Evolutionary conservation across 2,113 vertebrate genomes (phyloP).

Genomic region (Mirounga angustirostris): DNA sequence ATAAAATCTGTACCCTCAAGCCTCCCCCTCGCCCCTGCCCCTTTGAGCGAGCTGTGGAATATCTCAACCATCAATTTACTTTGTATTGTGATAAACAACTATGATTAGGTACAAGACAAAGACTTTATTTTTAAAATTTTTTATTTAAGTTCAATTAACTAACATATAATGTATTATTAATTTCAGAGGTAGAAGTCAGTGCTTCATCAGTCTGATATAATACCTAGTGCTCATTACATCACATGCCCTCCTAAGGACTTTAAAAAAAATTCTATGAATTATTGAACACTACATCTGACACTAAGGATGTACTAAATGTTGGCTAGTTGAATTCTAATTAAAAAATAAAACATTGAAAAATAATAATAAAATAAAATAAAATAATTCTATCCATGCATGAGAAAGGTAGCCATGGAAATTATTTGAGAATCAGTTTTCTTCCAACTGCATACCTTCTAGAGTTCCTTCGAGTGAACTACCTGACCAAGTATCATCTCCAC

Average conservation of each 20-base stretch:
- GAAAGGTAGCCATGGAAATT: neutral
- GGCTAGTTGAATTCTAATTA: neutral
- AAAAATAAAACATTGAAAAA: neutral
- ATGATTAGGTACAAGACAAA: neutral
- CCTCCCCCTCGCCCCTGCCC: neutral
- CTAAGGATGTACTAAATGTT: neutral
- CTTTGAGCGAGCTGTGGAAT: fast-evolving
- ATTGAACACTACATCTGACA: neutral
- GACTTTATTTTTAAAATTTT: no score
- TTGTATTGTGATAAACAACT: neutral
- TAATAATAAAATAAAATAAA: no score
- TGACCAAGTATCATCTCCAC: neutral
- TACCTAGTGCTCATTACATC: neutral
- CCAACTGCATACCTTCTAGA: neutral
- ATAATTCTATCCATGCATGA: neutral
- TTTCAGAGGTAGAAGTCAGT: neutral
- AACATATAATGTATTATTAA: neutral
- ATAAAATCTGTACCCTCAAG: neutral
- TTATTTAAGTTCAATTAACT: neutral
- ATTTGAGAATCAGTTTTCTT: neutral
- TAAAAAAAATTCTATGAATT: neutral
- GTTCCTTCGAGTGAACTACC: neutral
- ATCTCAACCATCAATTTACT: neutral
- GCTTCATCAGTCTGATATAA: neutral
- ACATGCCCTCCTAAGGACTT: neutral